A percentile compares a stretch with the other conserved stretches of the same genome.
These are phyloP conservation scores for Drosophila anomalata DNA, from an alignment of 2,888 invertebrate species.

Conservation along the genomic window DNA sequence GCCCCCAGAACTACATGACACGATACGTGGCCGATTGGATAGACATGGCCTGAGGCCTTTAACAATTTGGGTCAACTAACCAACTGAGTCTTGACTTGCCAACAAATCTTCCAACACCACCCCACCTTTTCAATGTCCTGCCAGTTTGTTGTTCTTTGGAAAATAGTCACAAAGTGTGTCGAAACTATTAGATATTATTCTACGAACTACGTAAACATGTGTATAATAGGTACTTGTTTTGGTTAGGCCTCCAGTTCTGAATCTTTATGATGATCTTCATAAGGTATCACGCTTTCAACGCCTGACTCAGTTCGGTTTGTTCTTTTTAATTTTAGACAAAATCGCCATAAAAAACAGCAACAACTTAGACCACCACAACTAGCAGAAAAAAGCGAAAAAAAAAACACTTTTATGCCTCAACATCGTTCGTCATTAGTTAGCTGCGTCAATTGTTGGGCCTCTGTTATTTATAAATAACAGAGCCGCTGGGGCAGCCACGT, in stretches of 20 bases:
- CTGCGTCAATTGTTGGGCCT: slow-evolving; percentile 36
- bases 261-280: slow-evolving; percentile 33
- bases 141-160: slow-evolving; percentile 27
- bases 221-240: background rate
- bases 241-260: background rate
- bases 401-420: slow-evolving; percentile 7
- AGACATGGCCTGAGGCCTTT: slow-evolving; percentile 36
- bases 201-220: background rate
- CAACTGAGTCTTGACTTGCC: slow-evolving; percentile 23
- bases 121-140: slow-evolving; percentile 28
- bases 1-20: slow-evolving; percentile 8
- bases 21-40: slow-evolving; percentile 19
- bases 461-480: slow-evolving; percentile 28
- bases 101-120: slow-evolving; percentile 21
- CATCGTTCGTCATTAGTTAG: slow-evolving; percentile 45
- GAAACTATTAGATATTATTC: slow-evolving; percentile 1
- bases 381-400: background rate
- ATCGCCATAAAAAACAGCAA: slow-evolving; percentile 18
- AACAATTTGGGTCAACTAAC: slow-evolving; percentile 39
- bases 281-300: slow-evolving; percentile 67
- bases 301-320: slow-evolving; percentile 59
- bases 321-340: slow-evolving; percentile 52
- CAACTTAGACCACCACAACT: background rate
- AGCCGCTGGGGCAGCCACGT: slow-evolving; percentile 29
- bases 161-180: slow-evolving; percentile 32